These are phyloP conservation scores for Amblyjoppa proteus DNA, from an alignment of 2,888 invertebrate genomes.

Conservation along the genomic window DNA sequence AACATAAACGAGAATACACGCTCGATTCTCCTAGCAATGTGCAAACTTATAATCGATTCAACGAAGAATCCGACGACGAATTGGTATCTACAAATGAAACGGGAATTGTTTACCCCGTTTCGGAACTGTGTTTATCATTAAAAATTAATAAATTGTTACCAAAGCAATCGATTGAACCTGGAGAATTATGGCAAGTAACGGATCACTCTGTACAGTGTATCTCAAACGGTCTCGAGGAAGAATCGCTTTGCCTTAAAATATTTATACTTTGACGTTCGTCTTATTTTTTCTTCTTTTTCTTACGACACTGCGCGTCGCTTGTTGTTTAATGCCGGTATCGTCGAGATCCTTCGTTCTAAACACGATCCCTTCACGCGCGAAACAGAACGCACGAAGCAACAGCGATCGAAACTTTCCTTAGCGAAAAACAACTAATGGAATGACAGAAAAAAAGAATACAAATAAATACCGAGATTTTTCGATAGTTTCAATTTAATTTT, in stretches of 20 bases:
- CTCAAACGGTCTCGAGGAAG: constrained; percentile 31
- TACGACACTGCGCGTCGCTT: constrained; percentile 40
- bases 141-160: constrained; percentile 54
- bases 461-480: background rate
- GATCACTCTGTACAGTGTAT: constrained; percentile 57
- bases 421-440: constrained; percentile 10
- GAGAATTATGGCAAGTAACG: constrained; percentile 64
- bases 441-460: background rate
- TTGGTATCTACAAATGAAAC: constrained; percentile 62
- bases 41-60: constrained; percentile 48
- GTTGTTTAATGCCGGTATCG: background rate
- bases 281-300: constrained; percentile 31
- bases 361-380: constrained; percentile 9
- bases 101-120: constrained; percentile 36
- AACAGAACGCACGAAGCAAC: constrained; percentile 53
- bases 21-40: constrained; percentile 52
- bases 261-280: constrained; percentile 36
- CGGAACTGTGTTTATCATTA: constrained; percentile 49
- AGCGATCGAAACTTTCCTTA: constrained; percentile 45
- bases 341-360: background rate
- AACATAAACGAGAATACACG: constrained; percentile 48
- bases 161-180: constrained; percentile 63
- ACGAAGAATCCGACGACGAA: constrained; percentile 18
- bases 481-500: constrained; percentile 15
- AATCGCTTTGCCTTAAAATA: constrained; percentile 54